These are phyloP conservation scores for Urosaurus nigricauda DNA, from an alignment of 2,797 vertebrate species.

Conservation along the genomic window DNA sequence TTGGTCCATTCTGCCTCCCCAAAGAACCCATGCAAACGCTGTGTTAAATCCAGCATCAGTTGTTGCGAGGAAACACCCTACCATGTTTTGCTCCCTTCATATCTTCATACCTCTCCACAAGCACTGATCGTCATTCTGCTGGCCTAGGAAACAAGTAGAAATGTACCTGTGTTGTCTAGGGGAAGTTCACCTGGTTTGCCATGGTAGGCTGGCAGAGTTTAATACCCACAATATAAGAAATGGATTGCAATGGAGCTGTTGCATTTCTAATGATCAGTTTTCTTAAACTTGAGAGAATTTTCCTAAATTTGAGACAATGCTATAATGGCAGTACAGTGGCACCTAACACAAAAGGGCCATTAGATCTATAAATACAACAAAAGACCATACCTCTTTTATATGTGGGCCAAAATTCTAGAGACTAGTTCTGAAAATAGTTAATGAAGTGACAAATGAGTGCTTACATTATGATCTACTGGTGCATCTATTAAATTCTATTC, in stretches of 20 bases:
- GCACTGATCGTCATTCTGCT: too few species aligned
- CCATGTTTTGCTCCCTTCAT: too few species aligned
- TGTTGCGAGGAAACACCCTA: too few species aligned
- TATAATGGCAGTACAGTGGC: background rate
- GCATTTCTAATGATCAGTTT: background rate
- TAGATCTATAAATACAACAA: background rate
- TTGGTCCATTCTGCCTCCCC: too few species aligned
- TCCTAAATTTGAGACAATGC: background rate
- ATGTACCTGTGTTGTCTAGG: too few species aligned
- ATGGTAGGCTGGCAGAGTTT: too few species aligned
- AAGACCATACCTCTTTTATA: background rate
- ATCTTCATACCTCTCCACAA: too few species aligned
- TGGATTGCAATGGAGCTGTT: background rate
- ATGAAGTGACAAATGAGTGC: background rate
- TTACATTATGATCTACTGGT: background rate
- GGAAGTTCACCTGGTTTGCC: too few species aligned
- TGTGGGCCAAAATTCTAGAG: background rate
- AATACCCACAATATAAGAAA: background rate
- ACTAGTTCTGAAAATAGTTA: constrained; percentile 1
- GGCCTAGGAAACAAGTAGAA: too few species aligned
- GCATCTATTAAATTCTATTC: too few species aligned
- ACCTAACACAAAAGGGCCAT: background rate
- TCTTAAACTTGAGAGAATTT: background rate
- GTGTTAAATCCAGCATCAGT: too few species aligned
- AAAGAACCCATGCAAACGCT: too few species aligned